Conservation (phyloP, 2,888 invertebrate species). For the Bellardia pandia region DNA sequence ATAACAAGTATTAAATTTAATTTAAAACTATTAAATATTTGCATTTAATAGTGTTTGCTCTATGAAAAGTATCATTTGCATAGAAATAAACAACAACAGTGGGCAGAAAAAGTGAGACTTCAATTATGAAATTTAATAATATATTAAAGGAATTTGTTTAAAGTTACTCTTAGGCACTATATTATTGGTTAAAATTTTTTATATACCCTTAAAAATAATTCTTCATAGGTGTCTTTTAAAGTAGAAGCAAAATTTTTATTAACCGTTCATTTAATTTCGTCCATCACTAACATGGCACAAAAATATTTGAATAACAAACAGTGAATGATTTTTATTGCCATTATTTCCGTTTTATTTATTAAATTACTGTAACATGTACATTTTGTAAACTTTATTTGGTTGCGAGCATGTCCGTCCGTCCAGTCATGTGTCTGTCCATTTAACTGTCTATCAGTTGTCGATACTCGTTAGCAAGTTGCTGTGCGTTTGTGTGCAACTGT, state of each 20-base stretch:
- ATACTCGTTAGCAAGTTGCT: slow-evolving; percentile 11
- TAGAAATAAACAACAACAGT: background rate
- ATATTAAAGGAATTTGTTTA: too few relatives aligned
- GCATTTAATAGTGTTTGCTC: background rate
- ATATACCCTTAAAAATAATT: too few relatives aligned
- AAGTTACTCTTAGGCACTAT: too few relatives aligned
- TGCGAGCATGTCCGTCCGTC: background rate
- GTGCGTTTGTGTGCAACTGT: background rate
- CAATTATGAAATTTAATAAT: background rate
- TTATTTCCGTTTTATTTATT: slow-evolving; percentile 46
- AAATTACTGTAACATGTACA: slow-evolving; percentile 44
- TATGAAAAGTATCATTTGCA: background rate
- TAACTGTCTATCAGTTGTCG: background rate
- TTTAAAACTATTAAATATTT: slow-evolving; percentile 53
- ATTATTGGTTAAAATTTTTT: too few relatives aligned
- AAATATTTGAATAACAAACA: slow-evolving; percentile 30
- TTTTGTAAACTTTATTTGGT: slow-evolving; percentile 47
- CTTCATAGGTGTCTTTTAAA: too few relatives aligned
- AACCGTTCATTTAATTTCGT: background rate
- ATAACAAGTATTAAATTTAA: slow-evolving; percentile 45
- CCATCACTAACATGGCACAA: slow-evolving; percentile 8
- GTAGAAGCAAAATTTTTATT: too few relatives aligned
- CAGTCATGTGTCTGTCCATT: background rate
- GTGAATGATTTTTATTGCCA: slow-evolving; percentile 49
- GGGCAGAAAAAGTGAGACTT: background rate